Evolutionary conservation across 2,797 vertebrate species (phyloP), one percentile per base, ranked within the genome.

Genomic region (Scyliorhinus canicula): DNA sequence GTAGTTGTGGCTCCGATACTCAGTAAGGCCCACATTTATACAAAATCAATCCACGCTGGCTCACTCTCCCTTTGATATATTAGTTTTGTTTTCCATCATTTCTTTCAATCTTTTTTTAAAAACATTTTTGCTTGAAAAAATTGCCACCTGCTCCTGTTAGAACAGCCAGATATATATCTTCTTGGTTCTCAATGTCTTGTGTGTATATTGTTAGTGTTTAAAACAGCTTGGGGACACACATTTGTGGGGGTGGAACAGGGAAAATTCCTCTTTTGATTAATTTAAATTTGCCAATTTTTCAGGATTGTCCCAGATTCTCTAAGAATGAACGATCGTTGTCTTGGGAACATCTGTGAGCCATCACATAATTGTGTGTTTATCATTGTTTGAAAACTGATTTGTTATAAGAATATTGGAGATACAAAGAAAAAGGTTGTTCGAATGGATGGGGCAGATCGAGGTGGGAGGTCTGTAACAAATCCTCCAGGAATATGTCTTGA

Each of bases 1-100:
- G 44, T 47, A 28, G 4, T 47, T 12, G 14, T 93, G 63, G 67
- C 24, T 93, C 60, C 63, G 26, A 63, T 12, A 47, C 44, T 94
- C 31, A 71, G 28, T 5, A 52, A 52, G 28, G 31, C 93, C 69
- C 50, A 74, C 47, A 94, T 71, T n/a, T 52, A 94, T 40, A 71
- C 14, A 35, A 93, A 94, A 35, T 52, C 67, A 74, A 69, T 65
- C 90, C 26, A 8, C 52, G 57, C 44, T 65, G n/a, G 57, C 12
- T 74, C 31, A 14, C 28, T 35, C n/a, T 65, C n/a, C 67, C 93
- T 94, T 74, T 94, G 93, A 71, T 94, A 31, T 94, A 35, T 55
- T 14, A 69, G 65, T 44, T 69, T 94, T 94, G 47, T 94, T 74
- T 94, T n/a, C 24, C 47, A 9, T 0, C 11, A 24, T 94, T 50